Evolutionary conservation across 37 sponge, comb jelly and placozoan genomes (phyloP).

Genomic region (Petrosia ficiformis): DNA sequence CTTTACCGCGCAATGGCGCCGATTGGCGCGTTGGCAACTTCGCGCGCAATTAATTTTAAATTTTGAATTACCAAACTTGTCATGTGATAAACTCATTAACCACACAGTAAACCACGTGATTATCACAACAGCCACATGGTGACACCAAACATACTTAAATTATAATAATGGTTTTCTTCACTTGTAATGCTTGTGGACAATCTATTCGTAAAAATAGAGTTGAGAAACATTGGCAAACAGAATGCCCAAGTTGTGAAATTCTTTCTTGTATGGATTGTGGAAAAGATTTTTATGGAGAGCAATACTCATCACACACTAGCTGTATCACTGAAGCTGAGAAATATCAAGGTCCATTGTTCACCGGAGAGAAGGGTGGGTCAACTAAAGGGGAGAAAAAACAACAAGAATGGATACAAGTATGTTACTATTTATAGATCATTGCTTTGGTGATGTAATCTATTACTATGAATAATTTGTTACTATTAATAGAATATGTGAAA

Average conservation of each 20-base stretch:
- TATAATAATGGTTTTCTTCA: slow-evolving; percentile 87
- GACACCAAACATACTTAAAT: no score
- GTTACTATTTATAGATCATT: no score
- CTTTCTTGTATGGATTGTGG: slow-evolving; percentile 99
- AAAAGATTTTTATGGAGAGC: slow-evolving; percentile 86
- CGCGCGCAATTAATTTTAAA: no score
- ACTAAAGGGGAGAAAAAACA: slow-evolving; percentile 89
- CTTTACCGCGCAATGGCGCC: no score
- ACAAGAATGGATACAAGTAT: slow-evolving; percentile 91
- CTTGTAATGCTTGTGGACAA: slow-evolving; percentile 96
- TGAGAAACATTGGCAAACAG: slow-evolving; percentile 84
- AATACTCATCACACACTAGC: slow-evolving; percentile 77
- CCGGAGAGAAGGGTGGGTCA: slow-evolving; percentile 45
- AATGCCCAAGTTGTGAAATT: slow-evolving; percentile 64
- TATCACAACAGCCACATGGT: background rate
- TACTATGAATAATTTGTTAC: background rate
- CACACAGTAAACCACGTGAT: no score
- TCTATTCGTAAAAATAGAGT: slow-evolving; percentile 94
- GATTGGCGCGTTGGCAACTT: no score
- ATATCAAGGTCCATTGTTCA: slow-evolving; percentile 91
- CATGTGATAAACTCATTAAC: no score
- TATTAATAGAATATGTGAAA: no score
- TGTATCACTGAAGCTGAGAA: slow-evolving; percentile 96
- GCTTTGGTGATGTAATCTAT: background rate
- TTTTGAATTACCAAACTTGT: no score